A percentile compares a stretch with the other conserved stretches of the same genome.
These are phyloP conservation scores for Gopherus evgoodei DNA, from an alignment of 2,113 vertebrate genomes.

Conservation along the genomic window DNA sequence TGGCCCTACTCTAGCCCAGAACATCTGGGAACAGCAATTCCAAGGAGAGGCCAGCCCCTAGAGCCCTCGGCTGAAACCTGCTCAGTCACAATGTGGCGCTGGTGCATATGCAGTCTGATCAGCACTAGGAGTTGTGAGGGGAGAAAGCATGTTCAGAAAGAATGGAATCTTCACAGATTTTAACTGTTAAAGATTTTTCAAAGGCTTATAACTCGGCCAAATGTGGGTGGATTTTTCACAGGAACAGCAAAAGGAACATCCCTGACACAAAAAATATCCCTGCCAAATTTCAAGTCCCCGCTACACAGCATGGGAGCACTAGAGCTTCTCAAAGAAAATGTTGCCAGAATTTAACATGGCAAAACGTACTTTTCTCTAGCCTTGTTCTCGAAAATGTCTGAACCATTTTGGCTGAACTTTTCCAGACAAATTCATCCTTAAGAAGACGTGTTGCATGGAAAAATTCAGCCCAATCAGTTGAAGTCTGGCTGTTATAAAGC, in stretches of 20 bases:
- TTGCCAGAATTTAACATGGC: not conserved
- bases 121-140: not conserved
- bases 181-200: not conserved
- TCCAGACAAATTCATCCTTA: not conserved
- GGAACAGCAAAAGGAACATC: not conserved
- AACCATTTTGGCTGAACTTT: not conserved
- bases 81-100: not conserved
- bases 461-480: not conserved
- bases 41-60: not conserved
- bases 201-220: not conserved
- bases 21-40: not conserved
- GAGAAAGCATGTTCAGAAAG: not conserved
- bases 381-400: not conserved
- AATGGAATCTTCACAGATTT: not conserved
- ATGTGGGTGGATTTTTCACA: not conserved
- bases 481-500: not conserved
- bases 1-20: not conserved
- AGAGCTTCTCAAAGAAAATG: not conserved
- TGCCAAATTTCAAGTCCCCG: not conserved
- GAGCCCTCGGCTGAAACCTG: not conserved
- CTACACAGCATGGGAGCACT: not conserved
- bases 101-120: not conserved
- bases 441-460: not conserved
- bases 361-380: not conserved
- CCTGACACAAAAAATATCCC: not conserved